Evolutionary conservation across 2,888 invertebrate species (phyloP).

Genomic region (Morpho helenor): DNA sequence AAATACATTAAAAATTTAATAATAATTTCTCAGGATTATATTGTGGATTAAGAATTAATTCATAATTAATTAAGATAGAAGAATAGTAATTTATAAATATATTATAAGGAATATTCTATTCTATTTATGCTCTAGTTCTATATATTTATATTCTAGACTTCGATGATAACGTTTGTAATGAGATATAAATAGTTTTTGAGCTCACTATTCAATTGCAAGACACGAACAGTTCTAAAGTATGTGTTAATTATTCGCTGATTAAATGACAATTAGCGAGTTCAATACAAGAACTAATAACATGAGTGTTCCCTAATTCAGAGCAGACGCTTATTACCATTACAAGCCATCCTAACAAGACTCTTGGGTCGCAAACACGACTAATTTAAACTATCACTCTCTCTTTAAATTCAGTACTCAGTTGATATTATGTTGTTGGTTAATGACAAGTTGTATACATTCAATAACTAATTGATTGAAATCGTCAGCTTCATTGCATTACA

Average conservation of each 20-base stretch:
- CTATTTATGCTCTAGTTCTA: no score
- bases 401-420: constrained; percentile 18
- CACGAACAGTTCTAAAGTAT: constrained; percentile 6
- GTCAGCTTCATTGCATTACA: background rate
- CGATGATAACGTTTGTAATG: no score
- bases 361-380: constrained; percentile 40
- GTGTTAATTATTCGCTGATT: constrained; percentile 14
- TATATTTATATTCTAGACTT: no score
- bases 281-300: constrained; percentile 24
- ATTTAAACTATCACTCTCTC: constrained; percentile 34
- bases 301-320: constrained; percentile 27
- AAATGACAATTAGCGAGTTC: constrained; percentile 23
- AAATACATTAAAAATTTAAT: no score
- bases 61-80: no score
- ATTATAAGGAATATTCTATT: no score
- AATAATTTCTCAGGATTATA: no score
- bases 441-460: constrained; percentile 11
- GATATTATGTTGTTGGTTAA: constrained; percentile 9
- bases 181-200: background rate
- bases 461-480: constrained; percentile 8
- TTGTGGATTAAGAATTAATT: no score
- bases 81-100: no score
- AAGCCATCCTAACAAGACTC: constrained; percentile 45
- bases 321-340: constrained; percentile 52
- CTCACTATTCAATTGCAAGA: constrained; percentile 15